phyloP scores from a whole-genome alignment of 1,140 invertebrate species.

The Delia radicum region DNA sequence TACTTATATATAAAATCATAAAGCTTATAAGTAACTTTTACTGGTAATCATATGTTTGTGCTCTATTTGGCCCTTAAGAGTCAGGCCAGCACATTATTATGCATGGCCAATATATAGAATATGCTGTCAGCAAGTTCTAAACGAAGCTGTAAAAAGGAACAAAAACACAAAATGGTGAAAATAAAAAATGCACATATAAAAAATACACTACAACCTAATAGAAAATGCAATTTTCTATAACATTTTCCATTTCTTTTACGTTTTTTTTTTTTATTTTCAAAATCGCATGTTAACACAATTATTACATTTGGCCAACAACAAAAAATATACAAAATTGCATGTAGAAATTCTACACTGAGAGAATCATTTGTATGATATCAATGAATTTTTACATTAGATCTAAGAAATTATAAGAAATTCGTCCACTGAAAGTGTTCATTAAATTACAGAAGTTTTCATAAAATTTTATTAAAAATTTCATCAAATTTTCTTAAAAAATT shows the following conservation, averaged over 20 bases:
- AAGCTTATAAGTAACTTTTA: constrained; percentile 13
- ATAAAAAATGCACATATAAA: background rate
- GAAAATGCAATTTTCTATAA: background rate
- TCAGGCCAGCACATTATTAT: constrained; percentile 16
- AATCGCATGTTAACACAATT: constrained; percentile 21
- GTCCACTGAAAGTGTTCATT: too few relatives aligned
- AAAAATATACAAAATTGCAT: background rate
- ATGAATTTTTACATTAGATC: too few relatives aligned
- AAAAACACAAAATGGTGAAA: background rate
- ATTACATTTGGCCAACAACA: background rate
- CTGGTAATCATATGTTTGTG: constrained; percentile 7
- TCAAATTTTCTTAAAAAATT: too few relatives aligned
- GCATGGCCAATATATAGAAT: background rate
- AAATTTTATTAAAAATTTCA: too few relatives aligned
- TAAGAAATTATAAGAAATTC: too few relatives aligned
- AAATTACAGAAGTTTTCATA: too few relatives aligned
- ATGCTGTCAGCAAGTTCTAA: background rate
- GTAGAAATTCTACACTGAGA: too few relatives aligned
- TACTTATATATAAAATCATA: too few relatives aligned
- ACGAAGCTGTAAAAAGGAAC: background rate
- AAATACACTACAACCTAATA: background rate
- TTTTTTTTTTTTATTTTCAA: background rate
- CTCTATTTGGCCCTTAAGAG: background rate
- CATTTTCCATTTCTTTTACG: background rate
- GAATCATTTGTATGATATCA: too few relatives aligned